A percentile compares a stretch with the other conserved stretches of the same genome.
Evolutionary conservation across 1,140 invertebrate genomes (phyloP).

Genomic region (Aphelinus atriplicis): DNA sequence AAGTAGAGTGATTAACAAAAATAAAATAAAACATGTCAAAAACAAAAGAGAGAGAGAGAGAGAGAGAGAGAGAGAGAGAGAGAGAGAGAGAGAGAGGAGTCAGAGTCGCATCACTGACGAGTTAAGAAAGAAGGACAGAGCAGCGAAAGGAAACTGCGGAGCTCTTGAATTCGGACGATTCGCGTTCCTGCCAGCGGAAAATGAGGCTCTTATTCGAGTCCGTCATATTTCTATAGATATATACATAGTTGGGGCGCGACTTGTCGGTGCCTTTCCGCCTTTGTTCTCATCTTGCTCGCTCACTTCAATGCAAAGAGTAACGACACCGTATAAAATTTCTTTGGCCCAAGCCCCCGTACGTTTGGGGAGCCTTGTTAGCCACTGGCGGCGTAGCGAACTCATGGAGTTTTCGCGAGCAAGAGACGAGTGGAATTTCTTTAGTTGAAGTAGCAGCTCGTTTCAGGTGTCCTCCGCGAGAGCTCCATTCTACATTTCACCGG

Average conservation of each 20-base stretch:
- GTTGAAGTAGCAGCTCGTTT: constrained; percentile 15
- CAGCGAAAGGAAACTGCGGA: neutral
- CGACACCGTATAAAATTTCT: constrained; percentile 34
- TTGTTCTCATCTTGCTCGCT: constrained; percentile 7
- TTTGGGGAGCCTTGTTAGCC: constrained; percentile 26
- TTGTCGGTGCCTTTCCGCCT: neutral
- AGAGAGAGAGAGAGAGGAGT: neutral
- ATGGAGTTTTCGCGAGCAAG: constrained; percentile 32
- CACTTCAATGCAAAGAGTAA: constrained; percentile 17
- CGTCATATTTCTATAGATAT: neutral
- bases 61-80: too few species aligned
- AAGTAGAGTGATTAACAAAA: too few species aligned
- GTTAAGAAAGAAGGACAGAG: neutral
- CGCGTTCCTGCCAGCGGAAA: constrained; percentile 4
- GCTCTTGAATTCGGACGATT: constrained; percentile 19
- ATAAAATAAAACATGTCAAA: too few species aligned
- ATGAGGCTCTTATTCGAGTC: constrained; percentile 8
- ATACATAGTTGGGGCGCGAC: neutral
- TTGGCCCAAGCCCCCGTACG: neutral
- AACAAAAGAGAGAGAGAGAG: too few species aligned
- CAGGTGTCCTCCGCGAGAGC: constrained; percentile 13
- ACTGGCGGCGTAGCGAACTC: constrained; percentile 28
- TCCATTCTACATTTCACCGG: constrained; percentile 38
- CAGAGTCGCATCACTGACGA: too few species aligned
- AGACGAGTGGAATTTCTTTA: constrained; percentile 22